These are phyloP conservation scores for Sebastes matsubarae DNA, from an alignment of 2,797 vertebrate genomes.

Conservation along the genomic window DNA sequence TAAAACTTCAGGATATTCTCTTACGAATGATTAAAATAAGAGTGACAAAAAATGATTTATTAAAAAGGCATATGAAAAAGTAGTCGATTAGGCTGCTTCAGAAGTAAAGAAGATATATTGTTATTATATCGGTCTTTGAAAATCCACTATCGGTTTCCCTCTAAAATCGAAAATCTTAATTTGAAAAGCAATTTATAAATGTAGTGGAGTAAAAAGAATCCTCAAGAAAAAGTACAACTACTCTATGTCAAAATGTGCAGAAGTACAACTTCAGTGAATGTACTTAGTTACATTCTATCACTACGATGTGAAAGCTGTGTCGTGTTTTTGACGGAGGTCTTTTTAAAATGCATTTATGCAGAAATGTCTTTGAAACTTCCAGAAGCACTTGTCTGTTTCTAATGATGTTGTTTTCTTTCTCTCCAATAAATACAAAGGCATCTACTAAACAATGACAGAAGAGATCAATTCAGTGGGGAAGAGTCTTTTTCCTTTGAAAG, in stretches of 20 bases:
- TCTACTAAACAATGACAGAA: not conserved
- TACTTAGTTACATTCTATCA: not conserved
- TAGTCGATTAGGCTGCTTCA: too few species aligned
- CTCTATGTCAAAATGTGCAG: not conserved
- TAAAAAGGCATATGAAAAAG: too few species aligned
- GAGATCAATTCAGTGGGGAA: not conserved
- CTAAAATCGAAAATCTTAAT: not conserved
- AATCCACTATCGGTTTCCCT: too few species aligned
- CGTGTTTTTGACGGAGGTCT: not conserved
- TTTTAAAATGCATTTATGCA: not conserved
- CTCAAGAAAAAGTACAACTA: not conserved
- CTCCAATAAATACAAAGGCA: not conserved
- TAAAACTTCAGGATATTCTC: too few species aligned
- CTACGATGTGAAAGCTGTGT: not conserved
- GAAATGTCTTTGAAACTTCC: not conserved
- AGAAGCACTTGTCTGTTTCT: constrained; percentile 8
- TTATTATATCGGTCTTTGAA: too few species aligned
- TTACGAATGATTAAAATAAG: too few species aligned
- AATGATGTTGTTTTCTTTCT: constrained; percentile 9
- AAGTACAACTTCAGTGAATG: not conserved
- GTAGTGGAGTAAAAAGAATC: not conserved
- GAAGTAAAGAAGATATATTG: too few species aligned
- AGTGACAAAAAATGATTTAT: too few species aligned
- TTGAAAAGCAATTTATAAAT: not conserved
- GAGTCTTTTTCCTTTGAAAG: not conserved